Evolutionary conservation across 2,797 vertebrate species (phyloP), one percentile per base, ranked within the genome.

Genomic region (Eutrigla gurnardus): DNA sequence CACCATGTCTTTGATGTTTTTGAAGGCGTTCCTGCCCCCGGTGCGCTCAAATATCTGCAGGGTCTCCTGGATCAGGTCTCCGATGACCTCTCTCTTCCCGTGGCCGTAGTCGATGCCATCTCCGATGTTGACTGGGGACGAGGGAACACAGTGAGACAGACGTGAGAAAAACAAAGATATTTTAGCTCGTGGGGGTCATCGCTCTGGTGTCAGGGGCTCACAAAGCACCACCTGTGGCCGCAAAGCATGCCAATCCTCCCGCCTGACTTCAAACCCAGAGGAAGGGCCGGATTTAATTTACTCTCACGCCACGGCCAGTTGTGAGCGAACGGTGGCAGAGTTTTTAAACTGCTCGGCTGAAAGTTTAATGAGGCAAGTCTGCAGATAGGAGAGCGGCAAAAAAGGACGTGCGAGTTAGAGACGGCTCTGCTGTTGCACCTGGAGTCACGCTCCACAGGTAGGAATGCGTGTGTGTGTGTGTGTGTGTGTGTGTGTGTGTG

Each of bases 21-120:
- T 91, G 85, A 94, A 96, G 82, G 95, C 91, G 4, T 94, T 87
- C 4, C 91, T 81, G 52, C 97, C 98, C 46, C 98, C 98, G 0
- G 93, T 93, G 39, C 76, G 84, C 84, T 92, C 86, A 15, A 92
- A 95, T 82, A 95, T 90, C 86, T 97, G 94, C 92, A 98, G 91
- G 0, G 97, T 98, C 90, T 99, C 97, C 83, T 96, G 93, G 91
- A 99, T 96, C 86, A 98, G 94, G 83, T 97, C 96, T 0, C 96
- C 96, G 0, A 99, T 77, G 85, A 97, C 97, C 91, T 98, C 96
- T 14, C 95, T 90, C 90, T 95, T 98, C 91, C 95, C 93, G 88
- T 98, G 96, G 90, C 96, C 92, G 88, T 97, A 98, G 90, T 97
- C 95, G 25, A 98, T 97, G 17, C 93, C 95, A 1, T 97, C 97